Conservation (phyloP, 2,797 vertebrate species). For the Thripadectes ignobilis region DNA sequence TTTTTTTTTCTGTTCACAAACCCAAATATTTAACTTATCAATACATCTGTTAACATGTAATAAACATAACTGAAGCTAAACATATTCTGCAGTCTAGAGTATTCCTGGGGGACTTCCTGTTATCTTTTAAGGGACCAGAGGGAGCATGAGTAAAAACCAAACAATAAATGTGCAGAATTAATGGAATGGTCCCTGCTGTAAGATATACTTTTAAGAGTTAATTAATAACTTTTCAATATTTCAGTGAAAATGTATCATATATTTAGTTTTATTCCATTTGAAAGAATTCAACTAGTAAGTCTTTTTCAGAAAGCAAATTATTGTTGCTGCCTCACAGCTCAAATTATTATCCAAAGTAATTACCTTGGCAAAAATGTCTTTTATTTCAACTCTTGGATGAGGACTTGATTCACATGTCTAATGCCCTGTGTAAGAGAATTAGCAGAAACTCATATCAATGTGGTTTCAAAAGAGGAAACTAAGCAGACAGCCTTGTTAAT, state of each 20-base stretch:
- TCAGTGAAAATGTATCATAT: neutral
- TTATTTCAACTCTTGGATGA: constrained; percentile 49
- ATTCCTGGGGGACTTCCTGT: neutral
- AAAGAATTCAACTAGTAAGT: neutral
- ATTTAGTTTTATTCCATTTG: neutral
- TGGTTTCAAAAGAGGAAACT: constrained; percentile 73
- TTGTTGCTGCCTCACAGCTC: neutral
- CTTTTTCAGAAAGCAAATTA: constrained; percentile 10
- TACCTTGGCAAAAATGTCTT: constrained; percentile 44
- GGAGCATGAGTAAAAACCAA: neutral
- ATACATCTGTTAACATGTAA: neutral
- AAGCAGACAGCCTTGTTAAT: constrained; percentile 82
- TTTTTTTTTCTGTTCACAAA: neutral
- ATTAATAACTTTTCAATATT: neutral
- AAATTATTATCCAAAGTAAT: constrained; percentile 35
- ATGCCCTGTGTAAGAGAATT: constrained; percentile 70
- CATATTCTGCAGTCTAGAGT: neutral
- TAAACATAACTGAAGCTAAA: neutral
- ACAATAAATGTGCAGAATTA: neutral
- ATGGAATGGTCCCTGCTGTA: neutral
- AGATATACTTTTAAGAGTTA: neutral
- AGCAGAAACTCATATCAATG: constrained; percentile 71
- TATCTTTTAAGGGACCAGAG: neutral
- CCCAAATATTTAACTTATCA: neutral
- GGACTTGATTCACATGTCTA: constrained; percentile 55